Evolutionary conservation across 30 jellyfish, hydroid and myxozoan species (phyloP), one percentile per base, ranked within the genome.

Genomic region (Aurelia sp.): DNA sequence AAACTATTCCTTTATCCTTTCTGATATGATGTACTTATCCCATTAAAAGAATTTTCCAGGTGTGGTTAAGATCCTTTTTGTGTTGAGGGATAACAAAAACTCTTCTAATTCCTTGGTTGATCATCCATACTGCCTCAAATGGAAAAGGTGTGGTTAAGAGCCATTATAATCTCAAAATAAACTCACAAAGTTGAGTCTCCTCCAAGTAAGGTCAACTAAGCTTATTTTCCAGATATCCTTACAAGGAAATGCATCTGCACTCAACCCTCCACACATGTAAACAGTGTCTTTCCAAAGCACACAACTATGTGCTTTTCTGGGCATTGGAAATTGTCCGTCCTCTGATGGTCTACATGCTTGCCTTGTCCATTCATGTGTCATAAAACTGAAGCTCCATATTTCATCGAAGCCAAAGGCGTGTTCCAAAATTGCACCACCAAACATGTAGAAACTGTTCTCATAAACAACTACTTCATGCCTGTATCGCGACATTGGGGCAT

Each of bases 271-370:
- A 86, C 70, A 22, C 94, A 92, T 87, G 84, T 86, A 92, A 18
- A 92, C 90, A 12, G 15, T 55, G 44, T 70, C 86, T 10, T 92
- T 63, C 80, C 81, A 80, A 15, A 87, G 22, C 8, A 87, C 86
- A 80, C 97, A 92, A 82, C 94, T 67, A 53, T 92, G 98, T 16
- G 90, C 82, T 74, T 74, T 86, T 22, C 98, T 67, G 22, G 95
- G 76, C 13, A 71, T 17, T 16, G 98, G 98, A 59, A 74, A 81
- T 18, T 44, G 66, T 3, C 88, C 87, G 38, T 58, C 61, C 1
- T 18, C 13, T 6, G 71, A 47, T 67, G 97, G 88, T 47, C 57
- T 50, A 80, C 94, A 81, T 48, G 58, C 81, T 41, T 65, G n/a
- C 38, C 41, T 65, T 9, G 33, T 27, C 97, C 97, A 90, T 22